Evolutionary conservation across 2,888 invertebrate species (phyloP).

Genomic region (Alviniconcha strummeri): DNA sequence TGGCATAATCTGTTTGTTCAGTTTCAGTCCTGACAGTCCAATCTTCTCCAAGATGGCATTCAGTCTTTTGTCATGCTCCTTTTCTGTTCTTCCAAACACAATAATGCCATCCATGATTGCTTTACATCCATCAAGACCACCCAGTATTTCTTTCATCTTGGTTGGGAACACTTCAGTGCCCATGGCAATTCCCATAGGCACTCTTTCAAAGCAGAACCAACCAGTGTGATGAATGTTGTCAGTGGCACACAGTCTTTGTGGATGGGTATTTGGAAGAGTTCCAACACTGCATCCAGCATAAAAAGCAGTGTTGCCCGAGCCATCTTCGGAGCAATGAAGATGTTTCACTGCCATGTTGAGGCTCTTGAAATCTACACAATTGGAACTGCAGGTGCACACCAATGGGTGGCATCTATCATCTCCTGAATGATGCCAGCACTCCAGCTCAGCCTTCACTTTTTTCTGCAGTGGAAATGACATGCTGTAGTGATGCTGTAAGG

Average conservation of each 20-base stretch:
- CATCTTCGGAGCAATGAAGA: neutral
- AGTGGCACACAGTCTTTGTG: neutral
- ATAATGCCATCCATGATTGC: slow-evolving; percentile 44
- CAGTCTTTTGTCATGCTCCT: neutral
- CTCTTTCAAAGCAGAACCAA: neutral
- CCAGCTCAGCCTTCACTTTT: slow-evolving; percentile 3
- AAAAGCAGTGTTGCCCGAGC: too few relatives aligned
- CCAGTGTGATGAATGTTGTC: slow-evolving; percentile 20
- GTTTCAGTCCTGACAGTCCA: neutral
- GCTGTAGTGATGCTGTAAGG: neutral
- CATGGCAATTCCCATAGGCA: slow-evolving; percentile 8
- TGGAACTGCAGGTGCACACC: slow-evolving; percentile 7
- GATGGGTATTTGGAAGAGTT: neutral
- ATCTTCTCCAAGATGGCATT: neutral
- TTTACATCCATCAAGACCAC: slow-evolving; percentile 8
- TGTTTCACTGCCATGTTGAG: neutral
- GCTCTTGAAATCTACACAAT: slow-evolving; percentile 1
- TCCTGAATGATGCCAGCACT: neutral
- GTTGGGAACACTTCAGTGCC: slow-evolving; percentile 12
- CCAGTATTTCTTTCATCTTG: slow-evolving; percentile 18
- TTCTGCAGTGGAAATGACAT: neutral
- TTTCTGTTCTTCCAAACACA: slow-evolving; percentile 35
- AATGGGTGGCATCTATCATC: neutral
- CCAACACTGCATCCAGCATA: neutral
- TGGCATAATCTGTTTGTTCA: neutral